Evolutionary conservation across 2,888 invertebrate species (phyloP).

Genomic region (Microplitis manilae): DNA sequence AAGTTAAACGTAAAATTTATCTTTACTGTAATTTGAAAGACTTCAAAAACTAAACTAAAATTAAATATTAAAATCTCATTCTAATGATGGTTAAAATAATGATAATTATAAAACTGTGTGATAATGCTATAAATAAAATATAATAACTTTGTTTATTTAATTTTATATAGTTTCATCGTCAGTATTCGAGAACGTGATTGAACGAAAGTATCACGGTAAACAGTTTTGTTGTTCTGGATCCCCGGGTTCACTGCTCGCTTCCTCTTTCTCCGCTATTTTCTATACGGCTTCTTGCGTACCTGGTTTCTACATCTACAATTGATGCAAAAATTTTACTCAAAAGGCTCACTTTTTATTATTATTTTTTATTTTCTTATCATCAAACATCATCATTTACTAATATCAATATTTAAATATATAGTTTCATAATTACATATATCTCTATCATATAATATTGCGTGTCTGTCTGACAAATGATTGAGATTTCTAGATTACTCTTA

Average conservation of each 20-base stretch:
- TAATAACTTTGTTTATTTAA: background rate
- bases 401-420: background rate
- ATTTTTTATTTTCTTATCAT: background rate
- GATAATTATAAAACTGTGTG: slow-evolving; percentile 14
- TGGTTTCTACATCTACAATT: slow-evolving; percentile 27
- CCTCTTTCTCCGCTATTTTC: slow-evolving; percentile 49
- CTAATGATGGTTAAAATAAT: slow-evolving; percentile 15
- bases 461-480: background rate
- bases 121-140: background rate
- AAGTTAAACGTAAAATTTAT: too few species aligned
- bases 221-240: slow-evolving; percentile 64
- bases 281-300: slow-evolving; percentile 43
- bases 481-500: background rate
- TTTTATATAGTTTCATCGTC: slow-evolving; percentile 31
- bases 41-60: background rate
- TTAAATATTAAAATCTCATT: background rate
- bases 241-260: slow-evolving; percentile 53
- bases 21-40: too few species aligned
- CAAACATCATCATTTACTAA: background rate
- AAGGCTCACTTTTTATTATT: background rate
- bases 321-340: slow-evolving; percentile 16
- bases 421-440: background rate
- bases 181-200: slow-evolving; percentile 44
- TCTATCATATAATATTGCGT: background rate
- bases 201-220: slow-evolving; percentile 64